A percentile compares a stretch with the other conserved stretches of the same genome.
Conservation (phyloP, 2,113 vertebrate genomes). For the Tupaia chinensis region DNA sequence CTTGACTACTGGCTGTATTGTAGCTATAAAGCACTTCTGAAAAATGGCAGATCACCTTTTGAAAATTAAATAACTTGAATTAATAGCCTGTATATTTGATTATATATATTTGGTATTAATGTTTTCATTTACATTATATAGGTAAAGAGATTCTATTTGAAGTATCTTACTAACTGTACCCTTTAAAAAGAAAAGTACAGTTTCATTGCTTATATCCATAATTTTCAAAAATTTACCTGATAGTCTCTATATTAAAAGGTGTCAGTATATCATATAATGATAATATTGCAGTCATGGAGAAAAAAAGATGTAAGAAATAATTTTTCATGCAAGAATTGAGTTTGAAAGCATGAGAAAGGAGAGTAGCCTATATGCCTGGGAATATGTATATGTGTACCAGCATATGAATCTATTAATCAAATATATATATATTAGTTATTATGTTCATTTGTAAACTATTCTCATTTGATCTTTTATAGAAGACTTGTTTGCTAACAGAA, state of each 20-base stretch:
- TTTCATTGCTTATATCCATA: slow-evolving; percentile 68
- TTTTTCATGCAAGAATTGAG: slow-evolving; percentile 59
- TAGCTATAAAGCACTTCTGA: neutral
- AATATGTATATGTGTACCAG: neutral
- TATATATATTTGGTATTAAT: slow-evolving; percentile 60
- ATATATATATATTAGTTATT: slow-evolving; percentile 63
- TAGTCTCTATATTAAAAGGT: slow-evolving; percentile 56
- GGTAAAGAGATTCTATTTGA: slow-evolving; percentile 71
- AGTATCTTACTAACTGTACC: slow-evolving; percentile 69
- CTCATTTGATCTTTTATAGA: slow-evolving; percentile 74
- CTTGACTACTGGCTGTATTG: neutral
- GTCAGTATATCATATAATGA: slow-evolving; percentile 55
- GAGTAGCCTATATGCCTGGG: neutral
- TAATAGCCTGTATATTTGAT: slow-evolving; percentile 50
- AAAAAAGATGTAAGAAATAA: slow-evolving; percentile 61
- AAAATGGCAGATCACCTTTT: neutral
- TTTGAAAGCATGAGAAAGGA: slow-evolving; percentile 21
- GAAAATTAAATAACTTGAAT: slow-evolving; percentile 52
- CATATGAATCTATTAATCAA: slow-evolving; percentile 72
- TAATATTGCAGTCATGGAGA: slow-evolving; percentile 48
- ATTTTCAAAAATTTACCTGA: slow-evolving; percentile 70
- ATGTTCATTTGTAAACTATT: slow-evolving; percentile 55
- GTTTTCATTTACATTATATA: slow-evolving; percentile 77
- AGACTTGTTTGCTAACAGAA: slow-evolving; percentile 62
- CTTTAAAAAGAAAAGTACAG: slow-evolving; percentile 75